Conservation (phyloP, 2,888 invertebrate species). For the Trichacis sp. region DNA sequence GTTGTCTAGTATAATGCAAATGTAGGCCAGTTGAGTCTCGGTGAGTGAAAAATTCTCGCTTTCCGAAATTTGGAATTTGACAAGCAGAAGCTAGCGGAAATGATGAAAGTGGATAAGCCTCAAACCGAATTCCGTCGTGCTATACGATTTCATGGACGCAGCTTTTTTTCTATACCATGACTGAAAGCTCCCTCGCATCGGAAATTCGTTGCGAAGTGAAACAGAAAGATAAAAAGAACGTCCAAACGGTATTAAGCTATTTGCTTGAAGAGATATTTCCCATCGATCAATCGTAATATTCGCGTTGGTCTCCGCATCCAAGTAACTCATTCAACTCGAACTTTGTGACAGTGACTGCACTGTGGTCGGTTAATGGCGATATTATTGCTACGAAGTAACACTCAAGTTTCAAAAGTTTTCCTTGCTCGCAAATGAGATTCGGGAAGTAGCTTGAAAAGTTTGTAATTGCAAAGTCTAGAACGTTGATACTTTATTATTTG, state of each 20-base stretch:
- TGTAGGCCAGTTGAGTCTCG: neutral
- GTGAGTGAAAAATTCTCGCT: neutral
- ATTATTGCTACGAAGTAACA: neutral
- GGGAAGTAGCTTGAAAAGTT: neutral
- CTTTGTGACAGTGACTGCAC: neutral
- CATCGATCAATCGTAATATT: no score
- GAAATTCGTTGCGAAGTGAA: conserved; percentile 13
- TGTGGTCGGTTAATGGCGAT: neutral
- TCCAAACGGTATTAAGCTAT: conserved; percentile 15
- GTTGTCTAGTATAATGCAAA: no score
- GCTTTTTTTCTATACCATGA: conserved; percentile 21
- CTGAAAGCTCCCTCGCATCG: conserved; percentile 27
- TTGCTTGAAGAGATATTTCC: neutral
- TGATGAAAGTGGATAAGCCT: conserved; percentile 22
- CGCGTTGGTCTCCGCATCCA: no score
- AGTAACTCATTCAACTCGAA: neutral
- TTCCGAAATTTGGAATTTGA: conserved; percentile 16
- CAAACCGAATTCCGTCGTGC: conserved; percentile 17
- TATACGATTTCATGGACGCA: conserved; percentile 18
- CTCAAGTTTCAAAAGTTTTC: neutral
- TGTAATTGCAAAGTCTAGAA: neutral
- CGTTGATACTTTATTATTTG: neutral
- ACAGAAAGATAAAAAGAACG: conserved; percentile 11
- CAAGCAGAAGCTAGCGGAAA: conserved; percentile 22
- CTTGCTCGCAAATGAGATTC: conserved; percentile 1